Conservation (phyloP, 1,140 invertebrate genomes). For the Metopolophium dirhodum region DNA sequence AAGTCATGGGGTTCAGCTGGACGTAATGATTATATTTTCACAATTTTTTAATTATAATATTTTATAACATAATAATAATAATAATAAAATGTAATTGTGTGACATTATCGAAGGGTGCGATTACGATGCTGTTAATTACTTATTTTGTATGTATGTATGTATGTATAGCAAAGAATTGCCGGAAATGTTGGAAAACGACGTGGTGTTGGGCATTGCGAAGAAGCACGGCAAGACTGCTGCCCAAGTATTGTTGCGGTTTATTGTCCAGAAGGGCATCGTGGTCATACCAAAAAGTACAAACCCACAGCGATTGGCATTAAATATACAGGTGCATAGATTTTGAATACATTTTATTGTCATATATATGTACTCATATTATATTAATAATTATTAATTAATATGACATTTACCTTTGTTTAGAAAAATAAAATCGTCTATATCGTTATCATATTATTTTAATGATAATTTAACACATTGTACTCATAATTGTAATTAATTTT, state of each 20-base stretch:
- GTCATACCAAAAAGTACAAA: conserved; percentile 73
- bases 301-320: conserved; percentile 67
- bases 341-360: not conserved
- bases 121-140: not conserved
- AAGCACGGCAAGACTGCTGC: conserved; percentile 68
- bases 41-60: too few species aligned
- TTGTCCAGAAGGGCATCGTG: conserved; percentile 67
- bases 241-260: conserved; percentile 69
- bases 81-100: not conserved
- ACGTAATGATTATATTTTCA: conserved; percentile 15
- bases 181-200: conserved; percentile 62
- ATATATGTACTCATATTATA: too few species aligned
- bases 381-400: not conserved
- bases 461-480: not conserved
- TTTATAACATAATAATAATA: too few species aligned
- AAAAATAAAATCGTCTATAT: not conserved
- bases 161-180: conserved; percentile 62
- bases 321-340: conserved; percentile 64
- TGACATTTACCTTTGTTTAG: not conserved
- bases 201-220: conserved; percentile 64
- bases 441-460: not conserved
- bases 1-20: conserved; percentile 64
- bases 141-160: not conserved
- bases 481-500: not conserved
- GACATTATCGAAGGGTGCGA: too few species aligned